Conservation (phyloP, 2,113 vertebrate genomes). For the Tringa solitaria region DNA sequence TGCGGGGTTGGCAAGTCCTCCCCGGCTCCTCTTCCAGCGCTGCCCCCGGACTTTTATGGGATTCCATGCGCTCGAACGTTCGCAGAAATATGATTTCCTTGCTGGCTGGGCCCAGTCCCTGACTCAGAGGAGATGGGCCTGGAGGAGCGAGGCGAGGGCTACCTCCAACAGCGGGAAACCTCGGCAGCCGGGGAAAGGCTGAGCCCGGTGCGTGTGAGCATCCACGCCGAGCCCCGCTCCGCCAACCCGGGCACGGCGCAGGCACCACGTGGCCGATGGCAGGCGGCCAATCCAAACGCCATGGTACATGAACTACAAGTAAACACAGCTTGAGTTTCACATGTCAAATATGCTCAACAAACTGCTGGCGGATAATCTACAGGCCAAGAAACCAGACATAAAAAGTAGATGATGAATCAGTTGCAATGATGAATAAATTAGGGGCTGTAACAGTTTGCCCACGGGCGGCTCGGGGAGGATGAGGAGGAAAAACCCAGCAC, state of each 20-base stretch:
- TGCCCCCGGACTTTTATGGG: not conserved
- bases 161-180: not conserved
- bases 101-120: not conserved
- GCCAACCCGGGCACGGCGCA: slow-evolving; percentile 28
- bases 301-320: slow-evolving; percentile 71
- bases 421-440: slow-evolving; percentile 64
- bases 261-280: slow-evolving; percentile 56
- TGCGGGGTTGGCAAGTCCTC: not conserved
- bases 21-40: not conserved
- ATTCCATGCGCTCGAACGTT: not conserved
- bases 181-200: not conserved
- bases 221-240: not conserved
- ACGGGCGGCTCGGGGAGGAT: not conserved
- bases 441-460: not conserved
- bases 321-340: slow-evolving; percentile 71
- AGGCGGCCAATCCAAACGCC: slow-evolving; percentile 64
- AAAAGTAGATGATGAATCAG: slow-evolving; percentile 64
- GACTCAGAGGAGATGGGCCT: not conserved
- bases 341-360: slow-evolving; percentile 72
- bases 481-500: not conserved
- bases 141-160: not conserved
- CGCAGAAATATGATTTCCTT: not conserved
- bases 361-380: slow-evolving; percentile 66
- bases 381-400: slow-evolving; percentile 65
- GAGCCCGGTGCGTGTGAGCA: slow-evolving; percentile 16